Conservation (phyloP, 2,888 invertebrate species). For the Scelioninae gen. 1 region DNA sequence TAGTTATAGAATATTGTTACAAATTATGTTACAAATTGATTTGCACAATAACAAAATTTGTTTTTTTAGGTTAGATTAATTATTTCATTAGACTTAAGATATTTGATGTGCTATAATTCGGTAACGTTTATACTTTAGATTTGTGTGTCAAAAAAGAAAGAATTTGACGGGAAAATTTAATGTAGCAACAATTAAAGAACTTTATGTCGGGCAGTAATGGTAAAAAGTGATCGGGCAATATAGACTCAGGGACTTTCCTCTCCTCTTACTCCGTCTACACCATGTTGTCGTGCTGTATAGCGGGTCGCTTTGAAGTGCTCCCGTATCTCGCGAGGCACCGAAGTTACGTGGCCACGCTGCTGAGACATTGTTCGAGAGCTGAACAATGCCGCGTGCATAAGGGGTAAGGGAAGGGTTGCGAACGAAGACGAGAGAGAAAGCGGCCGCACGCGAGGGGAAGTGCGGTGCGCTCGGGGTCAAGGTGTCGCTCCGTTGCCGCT, state of each 20-base stretch:
- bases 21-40: too few relatives aligned
- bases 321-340: conserved; percentile 27
- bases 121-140: too few relatives aligned
- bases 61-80: too few relatives aligned
- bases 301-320: conserved; percentile 28
- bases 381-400: conserved; percentile 28
- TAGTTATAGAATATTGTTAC: too few relatives aligned
- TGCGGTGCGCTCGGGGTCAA: conserved; percentile 73
- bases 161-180: too few relatives aligned
- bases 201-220: not conserved
- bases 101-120: too few relatives aligned
- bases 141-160: too few relatives aligned
- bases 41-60: too few relatives aligned
- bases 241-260: not conserved
- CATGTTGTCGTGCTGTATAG: conserved; percentile 2
- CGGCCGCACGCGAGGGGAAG: conserved; percentile 22
- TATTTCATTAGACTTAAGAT: too few relatives aligned
- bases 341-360: conserved; percentile 38
- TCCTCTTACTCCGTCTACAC: not conserved
- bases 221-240: conserved; percentile 1
- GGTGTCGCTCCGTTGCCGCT: conserved; percentile 78
- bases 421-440: conserved; percentile 35
- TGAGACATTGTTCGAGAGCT: conserved; percentile 39
- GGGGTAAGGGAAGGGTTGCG: not conserved
- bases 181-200: too few relatives aligned